phyloP scores from a whole-genome alignment of 2,113 vertebrate genomes.

The Macroglossus sobrinus region DNA sequence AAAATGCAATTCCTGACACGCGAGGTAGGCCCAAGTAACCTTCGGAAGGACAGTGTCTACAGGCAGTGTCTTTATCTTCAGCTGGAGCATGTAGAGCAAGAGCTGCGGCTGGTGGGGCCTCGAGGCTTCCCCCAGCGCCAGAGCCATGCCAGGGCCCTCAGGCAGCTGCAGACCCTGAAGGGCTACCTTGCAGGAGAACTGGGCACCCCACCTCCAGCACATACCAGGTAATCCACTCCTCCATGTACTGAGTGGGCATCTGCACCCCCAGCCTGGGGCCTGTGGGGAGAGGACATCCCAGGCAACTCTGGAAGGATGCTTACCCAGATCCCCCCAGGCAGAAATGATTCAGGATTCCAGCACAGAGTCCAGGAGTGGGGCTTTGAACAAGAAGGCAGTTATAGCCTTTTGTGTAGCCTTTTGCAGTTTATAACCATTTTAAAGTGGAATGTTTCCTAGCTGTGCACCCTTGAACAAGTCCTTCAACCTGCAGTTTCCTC shows the following conservation, averaged over 20 bases:
- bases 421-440: not conserved
- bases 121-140: constrained; percentile 83
- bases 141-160: constrained; percentile 86
- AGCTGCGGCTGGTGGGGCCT: constrained; percentile 86
- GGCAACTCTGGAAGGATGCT: not conserved
- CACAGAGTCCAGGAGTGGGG: not conserved
- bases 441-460: not conserved
- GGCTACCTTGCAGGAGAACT: constrained; percentile 80
- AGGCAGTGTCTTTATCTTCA: constrained; percentile 88
- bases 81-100: constrained; percentile 88
- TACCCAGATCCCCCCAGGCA: not conserved
- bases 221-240: constrained; percentile 75
- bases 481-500: not conserved
- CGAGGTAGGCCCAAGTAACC: constrained; percentile 69
- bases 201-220: constrained; percentile 64
- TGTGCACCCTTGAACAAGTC: too few species aligned
- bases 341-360: not conserved
- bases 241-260: not conserved
- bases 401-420: not conserved
- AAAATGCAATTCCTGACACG: constrained; percentile 70
- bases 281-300: not conserved
- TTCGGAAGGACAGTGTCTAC: constrained; percentile 82
- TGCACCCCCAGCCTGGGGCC: not conserved
- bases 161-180: constrained; percentile 90
- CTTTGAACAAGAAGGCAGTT: not conserved